Evolutionary conservation across 2,113 vertebrate genomes (phyloP).

Genomic region (Galbula dea): DNA sequence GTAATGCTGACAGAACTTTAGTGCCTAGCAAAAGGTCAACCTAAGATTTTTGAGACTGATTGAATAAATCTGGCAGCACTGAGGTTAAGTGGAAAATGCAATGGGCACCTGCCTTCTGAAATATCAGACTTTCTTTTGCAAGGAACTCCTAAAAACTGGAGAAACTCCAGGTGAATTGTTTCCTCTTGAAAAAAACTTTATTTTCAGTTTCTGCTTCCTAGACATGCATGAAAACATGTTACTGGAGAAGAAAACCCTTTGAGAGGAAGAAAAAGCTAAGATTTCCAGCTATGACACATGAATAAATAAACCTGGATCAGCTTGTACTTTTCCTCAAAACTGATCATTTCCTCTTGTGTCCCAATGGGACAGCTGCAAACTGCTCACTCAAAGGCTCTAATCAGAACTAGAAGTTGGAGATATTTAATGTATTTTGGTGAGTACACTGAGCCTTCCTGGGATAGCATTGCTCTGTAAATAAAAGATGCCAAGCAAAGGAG

Average conservation of each 20-base stretch:
- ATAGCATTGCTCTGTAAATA: not conserved
- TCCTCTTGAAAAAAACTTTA: not conserved
- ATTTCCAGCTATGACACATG: not conserved
- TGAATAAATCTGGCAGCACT: not conserved
- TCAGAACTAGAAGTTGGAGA: not conserved
- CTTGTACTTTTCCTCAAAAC: not conserved
- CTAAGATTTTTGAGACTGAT: not conserved
- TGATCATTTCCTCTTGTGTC: conserved; percentile 2
- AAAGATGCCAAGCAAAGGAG: not conserved
- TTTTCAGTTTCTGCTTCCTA: not conserved
- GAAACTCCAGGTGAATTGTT: not conserved
- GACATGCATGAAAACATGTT: not conserved
- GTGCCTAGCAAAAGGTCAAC: not conserved
- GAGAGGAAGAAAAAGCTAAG: not conserved
- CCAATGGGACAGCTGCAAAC: not conserved
- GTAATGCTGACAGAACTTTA: not conserved
- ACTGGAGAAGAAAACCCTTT: not conserved
- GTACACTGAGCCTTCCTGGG: not conserved
- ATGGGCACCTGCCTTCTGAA: not conserved
- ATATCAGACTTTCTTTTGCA: not conserved
- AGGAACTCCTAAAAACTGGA: not conserved
- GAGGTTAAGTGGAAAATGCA: not conserved
- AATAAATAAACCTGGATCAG: conserved; percentile 28
- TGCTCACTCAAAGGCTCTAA: not conserved
- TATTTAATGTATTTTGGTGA: not conserved